A percentile compares a stretch with the other conserved stretches of the same genome.
Conservation (phyloP, 2,888 invertebrate genomes). For the Leptinotarsa juncta region DNA sequence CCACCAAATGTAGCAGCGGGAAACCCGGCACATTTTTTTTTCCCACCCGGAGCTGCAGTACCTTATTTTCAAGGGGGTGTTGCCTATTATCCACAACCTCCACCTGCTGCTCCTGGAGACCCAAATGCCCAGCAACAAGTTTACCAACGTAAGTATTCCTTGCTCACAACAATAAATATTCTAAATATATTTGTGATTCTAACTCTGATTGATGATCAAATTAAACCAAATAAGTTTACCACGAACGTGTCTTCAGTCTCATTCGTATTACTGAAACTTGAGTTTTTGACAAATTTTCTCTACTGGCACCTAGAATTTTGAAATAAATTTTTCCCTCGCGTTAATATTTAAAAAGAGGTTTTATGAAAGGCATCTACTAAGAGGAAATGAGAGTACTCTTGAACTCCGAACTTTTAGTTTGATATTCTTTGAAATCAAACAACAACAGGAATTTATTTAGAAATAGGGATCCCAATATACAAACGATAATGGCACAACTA, state of each 20-base stretch:
- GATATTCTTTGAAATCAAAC: too few relatives aligned
- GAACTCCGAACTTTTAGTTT: too few relatives aligned
- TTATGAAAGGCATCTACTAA: too few relatives aligned
- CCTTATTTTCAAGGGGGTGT: slow-evolving; percentile 64
- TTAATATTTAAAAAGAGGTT: too few relatives aligned
- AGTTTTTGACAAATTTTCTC: neutral
- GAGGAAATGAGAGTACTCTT: too few relatives aligned
- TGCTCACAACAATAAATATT: neutral
- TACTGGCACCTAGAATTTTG: too few relatives aligned
- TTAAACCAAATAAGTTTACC: neutral
- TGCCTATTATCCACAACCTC: slow-evolving; percentile 60
- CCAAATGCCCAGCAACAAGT: slow-evolving; percentile 60
- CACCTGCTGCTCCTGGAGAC: slow-evolving; percentile 56
- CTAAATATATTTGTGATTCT: neutral
- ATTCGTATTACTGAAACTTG: neutral
- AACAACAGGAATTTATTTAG: too few relatives aligned
- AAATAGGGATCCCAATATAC: too few relatives aligned
- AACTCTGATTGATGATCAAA: too few relatives aligned
- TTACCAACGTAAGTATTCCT: slow-evolving; percentile 60
- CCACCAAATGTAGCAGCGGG: slow-evolving; percentile 68
- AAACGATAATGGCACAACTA: too few relatives aligned
- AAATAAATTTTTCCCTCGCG: too few relatives aligned
- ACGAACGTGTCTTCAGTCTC: neutral
- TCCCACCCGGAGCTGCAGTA: slow-evolving; percentile 62
- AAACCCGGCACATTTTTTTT: slow-evolving; percentile 62